Evolutionary conservation across 2,888 invertebrate genomes (phyloP).

Genomic region (Erebia aethiops): DNA sequence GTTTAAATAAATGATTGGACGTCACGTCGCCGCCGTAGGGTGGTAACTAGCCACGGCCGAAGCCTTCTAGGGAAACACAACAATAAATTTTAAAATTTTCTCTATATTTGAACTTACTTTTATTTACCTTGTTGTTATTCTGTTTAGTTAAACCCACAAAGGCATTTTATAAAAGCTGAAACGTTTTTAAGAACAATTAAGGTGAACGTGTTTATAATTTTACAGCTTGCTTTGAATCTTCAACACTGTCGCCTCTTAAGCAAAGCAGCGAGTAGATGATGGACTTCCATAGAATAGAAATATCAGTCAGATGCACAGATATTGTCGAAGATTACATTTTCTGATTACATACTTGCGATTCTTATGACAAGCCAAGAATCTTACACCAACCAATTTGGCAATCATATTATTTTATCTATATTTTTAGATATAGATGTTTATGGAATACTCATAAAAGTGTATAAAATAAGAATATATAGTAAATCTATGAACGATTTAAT

Average conservation of each 20-base stretch:
- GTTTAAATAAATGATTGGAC: too few species aligned
- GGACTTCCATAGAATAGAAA: constrained; percentile 6
- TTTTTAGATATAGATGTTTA: too few species aligned
- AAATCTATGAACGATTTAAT: too few species aligned
- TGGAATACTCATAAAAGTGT: too few species aligned
- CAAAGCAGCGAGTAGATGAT: background rate
- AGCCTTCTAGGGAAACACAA: too few species aligned
- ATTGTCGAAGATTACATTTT: background rate
- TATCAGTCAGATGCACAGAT: background rate
- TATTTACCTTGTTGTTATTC: background rate
- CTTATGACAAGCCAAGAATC: too few species aligned
- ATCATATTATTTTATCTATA: too few species aligned
- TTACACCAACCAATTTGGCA: too few species aligned
- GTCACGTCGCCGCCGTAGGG: too few species aligned
- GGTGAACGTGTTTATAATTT: constrained; percentile 24
- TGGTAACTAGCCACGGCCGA: too few species aligned
- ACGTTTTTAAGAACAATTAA: constrained; percentile 15
- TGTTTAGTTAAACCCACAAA: constrained; percentile 3
- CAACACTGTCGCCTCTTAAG: constrained; percentile 1
- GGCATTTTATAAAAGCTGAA: constrained; percentile 6
- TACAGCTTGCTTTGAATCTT: constrained; percentile 19
- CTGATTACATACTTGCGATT: background rate
- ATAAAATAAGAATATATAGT: too few species aligned
- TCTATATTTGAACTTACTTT: background rate
- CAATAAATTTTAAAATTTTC: background rate